Base-by-base conservation (phyloP, 2,888 invertebrate species). In the Lagria hirta region DNA sequence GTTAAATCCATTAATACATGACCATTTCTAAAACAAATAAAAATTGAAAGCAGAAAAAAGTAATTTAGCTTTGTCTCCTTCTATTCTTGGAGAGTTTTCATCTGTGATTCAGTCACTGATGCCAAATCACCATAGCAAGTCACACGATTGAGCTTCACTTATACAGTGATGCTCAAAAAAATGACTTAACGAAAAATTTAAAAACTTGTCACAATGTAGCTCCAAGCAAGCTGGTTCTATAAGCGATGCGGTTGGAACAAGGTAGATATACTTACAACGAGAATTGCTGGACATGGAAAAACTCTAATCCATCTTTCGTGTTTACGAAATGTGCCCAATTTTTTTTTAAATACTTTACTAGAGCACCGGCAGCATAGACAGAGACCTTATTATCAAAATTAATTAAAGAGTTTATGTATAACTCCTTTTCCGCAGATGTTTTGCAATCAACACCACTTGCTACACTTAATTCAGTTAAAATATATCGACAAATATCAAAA, bases 1-100 rank as follows among this genome's bases (percentile, higher is more conserved):
- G 83, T 82, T 20, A 80, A 78, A 68, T 88, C 86, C 45, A 89
- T 75, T 51, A 80, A 78, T 10, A 89, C 81, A 57, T 84, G 75
- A 60, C 86, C 79, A 32, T 78, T 75, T 48, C 88, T 88, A 56
- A 3, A 67, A 57, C 33, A 26, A 37, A 58, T 18, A 13, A 27
- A 20, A 14, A 18, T 14, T 32, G 4, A 2, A 41, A 43, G 16
- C 35, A n/a, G n/a, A n/a, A n/a, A n/a, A n/a, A n/a, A n/a, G n/a
- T n/a, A n/a, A n/a, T n/a, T n/a, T n/a, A n/a, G n/a, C n/a, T n/a
- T n/a, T n/a, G n/a, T n/a, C n/a, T n/a, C n/a, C n/a, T n/a, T n/a
- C n/a, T n/a, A n/a, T n/a, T n/a, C n/a, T n/a, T n/a, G n/a, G n/a
- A n/a, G n/a, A n/a, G n/a, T n/a, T n/a, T n/a, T n/a, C n/a, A n/a